These are phyloP conservation scores for Megamerina dolium DNA, from an alignment of 2,888 invertebrate species.

Conservation along the genomic window DNA sequence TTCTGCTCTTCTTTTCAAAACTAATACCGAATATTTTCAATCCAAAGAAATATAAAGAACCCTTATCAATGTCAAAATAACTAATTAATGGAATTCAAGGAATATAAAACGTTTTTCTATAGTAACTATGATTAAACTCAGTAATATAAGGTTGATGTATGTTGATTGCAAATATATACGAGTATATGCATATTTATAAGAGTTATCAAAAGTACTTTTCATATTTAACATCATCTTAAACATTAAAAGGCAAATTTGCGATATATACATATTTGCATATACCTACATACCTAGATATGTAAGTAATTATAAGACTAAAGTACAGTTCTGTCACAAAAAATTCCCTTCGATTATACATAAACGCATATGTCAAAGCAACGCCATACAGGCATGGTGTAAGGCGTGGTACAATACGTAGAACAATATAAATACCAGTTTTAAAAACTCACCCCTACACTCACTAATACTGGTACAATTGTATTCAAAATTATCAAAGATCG, in stretches of 20 bases:
- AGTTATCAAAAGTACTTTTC: slow-evolving; percentile 23
- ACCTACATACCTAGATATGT: not conserved
- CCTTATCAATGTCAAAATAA: slow-evolving; percentile 42
- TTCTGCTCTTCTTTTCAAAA: too few species aligned
- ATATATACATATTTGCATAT: not conserved
- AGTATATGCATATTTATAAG: too few species aligned
- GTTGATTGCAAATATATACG: too few species aligned
- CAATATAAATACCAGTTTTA: too few species aligned
- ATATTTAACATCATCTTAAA: not conserved
- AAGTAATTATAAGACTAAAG: not conserved
- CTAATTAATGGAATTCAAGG: too few species aligned
- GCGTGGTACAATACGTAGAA: slow-evolving; percentile 6
- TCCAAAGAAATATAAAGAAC: slow-evolving; percentile 11
- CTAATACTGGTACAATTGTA: too few species aligned
- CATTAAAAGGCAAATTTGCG: not conserved
- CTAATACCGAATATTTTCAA: not conserved
- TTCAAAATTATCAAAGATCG: too few species aligned
- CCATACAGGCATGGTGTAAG: not conserved
- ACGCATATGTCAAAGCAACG: not conserved
- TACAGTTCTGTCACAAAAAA: slow-evolving; percentile 1
- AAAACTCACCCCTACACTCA: slow-evolving; percentile 9
- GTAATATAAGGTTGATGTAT: too few species aligned
- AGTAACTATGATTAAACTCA: too few species aligned
- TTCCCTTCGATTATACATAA: not conserved
- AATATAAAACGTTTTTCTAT: too few species aligned